Evolutionary conservation across 2,888 invertebrate genomes (phyloP).

Genomic region (Temnothorax unifasciatus): DNA sequence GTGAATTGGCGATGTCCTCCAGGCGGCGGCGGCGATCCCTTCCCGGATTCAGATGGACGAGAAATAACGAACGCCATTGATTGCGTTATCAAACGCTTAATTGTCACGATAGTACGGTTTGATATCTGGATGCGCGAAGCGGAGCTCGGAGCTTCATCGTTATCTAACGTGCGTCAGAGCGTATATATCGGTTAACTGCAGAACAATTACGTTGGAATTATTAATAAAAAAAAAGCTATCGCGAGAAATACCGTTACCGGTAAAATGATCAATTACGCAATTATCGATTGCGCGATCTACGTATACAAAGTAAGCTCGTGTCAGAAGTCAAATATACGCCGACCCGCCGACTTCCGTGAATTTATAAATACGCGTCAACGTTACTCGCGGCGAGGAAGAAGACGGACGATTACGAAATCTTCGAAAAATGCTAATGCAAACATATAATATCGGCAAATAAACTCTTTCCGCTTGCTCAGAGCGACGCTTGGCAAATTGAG

Average conservation of each 20-base stretch:
- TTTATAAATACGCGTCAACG: neutral
- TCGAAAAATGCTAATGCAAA: conserved; percentile 1
- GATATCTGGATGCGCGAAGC: neutral
- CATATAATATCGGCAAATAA: neutral
- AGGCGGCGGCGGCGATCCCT: too few species aligned
- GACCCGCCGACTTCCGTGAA: neutral
- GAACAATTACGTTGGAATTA: neutral
- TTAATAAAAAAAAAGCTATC: neutral
- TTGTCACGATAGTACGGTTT: conserved; percentile 11
- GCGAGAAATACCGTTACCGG: neutral
- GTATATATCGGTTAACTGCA: neutral
- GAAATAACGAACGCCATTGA: conserved; percentile 22
- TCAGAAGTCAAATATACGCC: neutral
- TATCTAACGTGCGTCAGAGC: neutral
- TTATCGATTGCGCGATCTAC: neutral
- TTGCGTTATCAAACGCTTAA: conserved; percentile 13
- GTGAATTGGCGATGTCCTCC: neutral
- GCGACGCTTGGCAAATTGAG: neutral
- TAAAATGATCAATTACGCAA: neutral
- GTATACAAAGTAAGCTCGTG: neutral
- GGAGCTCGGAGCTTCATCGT: neutral
- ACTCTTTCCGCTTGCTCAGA: neutral
- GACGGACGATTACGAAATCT: neutral
- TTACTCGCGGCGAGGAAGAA: neutral
- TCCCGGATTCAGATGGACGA: neutral